Evolutionary conservation across 2,113 vertebrate genomes (phyloP).

Genomic region (Procapra przewalskii): DNA sequence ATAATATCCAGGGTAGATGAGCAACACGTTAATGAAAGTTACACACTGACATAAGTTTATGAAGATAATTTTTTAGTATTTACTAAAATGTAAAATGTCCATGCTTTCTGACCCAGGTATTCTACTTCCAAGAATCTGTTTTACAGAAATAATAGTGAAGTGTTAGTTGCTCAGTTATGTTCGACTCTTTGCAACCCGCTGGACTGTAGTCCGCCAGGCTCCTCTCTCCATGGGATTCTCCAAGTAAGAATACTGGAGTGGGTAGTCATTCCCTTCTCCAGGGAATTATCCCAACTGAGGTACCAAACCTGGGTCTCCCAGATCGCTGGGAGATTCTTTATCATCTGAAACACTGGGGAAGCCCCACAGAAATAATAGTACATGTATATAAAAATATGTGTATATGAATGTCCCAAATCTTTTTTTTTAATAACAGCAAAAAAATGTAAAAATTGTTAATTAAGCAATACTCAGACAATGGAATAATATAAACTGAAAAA

Average conservation of each 20-base stretch:
- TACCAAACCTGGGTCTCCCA: not conserved
- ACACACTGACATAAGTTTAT: not conserved
- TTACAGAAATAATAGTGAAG: not conserved
- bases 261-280: not conserved
- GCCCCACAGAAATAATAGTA: not conserved
- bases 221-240: not conserved
- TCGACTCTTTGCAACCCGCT: not conserved
- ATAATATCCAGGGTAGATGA: not conserved
- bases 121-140: not conserved
- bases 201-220: accelerated
- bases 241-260: not conserved
- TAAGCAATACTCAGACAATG: not conserved
- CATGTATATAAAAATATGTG: not conserved
- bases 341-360: not conserved
- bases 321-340: not conserved
- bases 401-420: not conserved
- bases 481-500: not conserved
- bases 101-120: not conserved
- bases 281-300: not conserved
- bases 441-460: not conserved
- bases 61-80: not conserved
- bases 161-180: not conserved
- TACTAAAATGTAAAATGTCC: not conserved
- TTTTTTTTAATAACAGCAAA: not conserved
- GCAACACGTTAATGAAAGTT: not conserved